Evolutionary conservation across 1,140 invertebrate species (phyloP).

Genomic region (Drosophila equinoxialis): DNA sequence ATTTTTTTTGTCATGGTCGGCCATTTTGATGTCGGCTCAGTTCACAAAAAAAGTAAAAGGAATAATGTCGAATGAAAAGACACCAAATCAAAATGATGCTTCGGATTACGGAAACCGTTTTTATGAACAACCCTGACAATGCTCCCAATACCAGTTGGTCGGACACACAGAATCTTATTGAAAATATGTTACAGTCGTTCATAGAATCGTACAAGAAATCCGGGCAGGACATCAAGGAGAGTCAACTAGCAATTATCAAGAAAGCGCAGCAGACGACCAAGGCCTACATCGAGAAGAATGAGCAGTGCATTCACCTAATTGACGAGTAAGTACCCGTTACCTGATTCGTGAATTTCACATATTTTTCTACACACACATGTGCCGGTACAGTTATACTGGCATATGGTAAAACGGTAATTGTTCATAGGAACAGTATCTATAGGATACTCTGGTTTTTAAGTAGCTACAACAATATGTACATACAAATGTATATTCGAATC

Average conservation of each 20-base stretch:
- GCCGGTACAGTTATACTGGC: too few species aligned
- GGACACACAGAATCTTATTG: neutral
- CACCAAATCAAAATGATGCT: neutral
- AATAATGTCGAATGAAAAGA: neutral
- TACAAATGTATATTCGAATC: too few species aligned
- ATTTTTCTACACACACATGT: too few species aligned
- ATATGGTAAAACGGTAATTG: too few species aligned
- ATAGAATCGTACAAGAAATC: neutral
- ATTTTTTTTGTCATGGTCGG: neutral
- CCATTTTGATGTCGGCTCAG: neutral
- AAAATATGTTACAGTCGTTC: neutral
- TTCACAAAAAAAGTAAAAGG: neutral
- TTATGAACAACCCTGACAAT: neutral
- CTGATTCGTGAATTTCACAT: too few species aligned
- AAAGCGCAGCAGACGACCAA: neutral
- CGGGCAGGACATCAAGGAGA: neutral
- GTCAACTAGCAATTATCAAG: neutral
- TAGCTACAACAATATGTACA: too few species aligned
- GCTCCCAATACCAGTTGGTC: too few species aligned
- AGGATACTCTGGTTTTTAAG: too few species aligned
- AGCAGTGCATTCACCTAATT: neutral
- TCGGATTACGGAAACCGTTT: neutral
- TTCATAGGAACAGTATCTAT: too few species aligned
- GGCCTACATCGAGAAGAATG: neutral
- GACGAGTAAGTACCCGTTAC: neutral